Evolutionary conservation across 2,888 invertebrate species (phyloP).

Genomic region (Bombyx huttoni): DNA sequence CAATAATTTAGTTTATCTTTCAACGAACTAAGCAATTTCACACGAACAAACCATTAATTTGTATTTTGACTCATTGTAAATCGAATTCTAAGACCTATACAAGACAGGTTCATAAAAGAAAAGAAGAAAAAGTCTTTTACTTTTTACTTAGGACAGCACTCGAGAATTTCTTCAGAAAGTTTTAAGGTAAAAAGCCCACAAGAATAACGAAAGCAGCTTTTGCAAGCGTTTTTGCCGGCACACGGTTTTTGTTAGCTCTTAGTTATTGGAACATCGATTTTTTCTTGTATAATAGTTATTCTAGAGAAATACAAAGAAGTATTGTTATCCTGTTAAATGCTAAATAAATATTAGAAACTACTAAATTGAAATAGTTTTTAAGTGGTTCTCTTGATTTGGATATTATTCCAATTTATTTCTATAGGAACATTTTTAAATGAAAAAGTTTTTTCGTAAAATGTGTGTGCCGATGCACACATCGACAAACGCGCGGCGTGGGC

Average conservation of each 20-base stretch:
- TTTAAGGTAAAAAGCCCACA: constrained; percentile 38
- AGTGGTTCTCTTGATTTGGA: too few relatives aligned
- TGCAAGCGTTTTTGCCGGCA: constrained; percentile 21
- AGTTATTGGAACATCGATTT: constrained; percentile 1
- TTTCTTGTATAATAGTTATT: not conserved
- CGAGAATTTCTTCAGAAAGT: constrained; percentile 37
- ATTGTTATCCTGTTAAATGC: not conserved
- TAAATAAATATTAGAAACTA: too few relatives aligned
- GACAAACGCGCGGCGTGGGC: too few relatives aligned
- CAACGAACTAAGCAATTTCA: not conserved
- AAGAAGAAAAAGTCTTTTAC: constrained; percentile 9
- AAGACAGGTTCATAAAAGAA: constrained; percentile 4
- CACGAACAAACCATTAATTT: not conserved
- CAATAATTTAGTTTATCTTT: not conserved
- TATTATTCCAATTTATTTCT: too few relatives aligned
- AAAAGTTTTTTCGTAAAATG: too few relatives aligned
- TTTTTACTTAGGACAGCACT: constrained; percentile 31
- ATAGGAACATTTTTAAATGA: too few relatives aligned
- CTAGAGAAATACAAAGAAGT: not conserved
- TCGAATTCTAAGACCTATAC: constrained; percentile 9
- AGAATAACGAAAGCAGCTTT: constrained; percentile 33
- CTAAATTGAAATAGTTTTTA: too few relatives aligned
- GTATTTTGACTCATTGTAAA: not conserved
- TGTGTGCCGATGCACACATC: too few relatives aligned
- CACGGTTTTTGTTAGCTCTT: constrained; percentile 1